Evolutionary conservation across 2,888 invertebrate species (phyloP).

Genomic region (Incurvaria masculella): DNA sequence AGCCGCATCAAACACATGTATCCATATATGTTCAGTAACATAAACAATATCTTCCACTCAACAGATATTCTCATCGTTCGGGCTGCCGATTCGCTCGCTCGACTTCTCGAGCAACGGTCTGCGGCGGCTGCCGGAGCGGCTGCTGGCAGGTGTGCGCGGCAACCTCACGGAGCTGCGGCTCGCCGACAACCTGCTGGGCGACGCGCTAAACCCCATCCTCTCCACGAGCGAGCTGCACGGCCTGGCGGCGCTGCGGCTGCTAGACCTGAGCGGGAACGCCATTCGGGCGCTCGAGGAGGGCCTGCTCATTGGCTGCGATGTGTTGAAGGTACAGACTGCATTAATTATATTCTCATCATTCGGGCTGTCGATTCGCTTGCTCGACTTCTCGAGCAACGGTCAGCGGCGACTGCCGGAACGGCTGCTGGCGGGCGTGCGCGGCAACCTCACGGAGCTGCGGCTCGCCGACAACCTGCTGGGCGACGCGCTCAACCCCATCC

Average conservation of each 20-base stretch:
- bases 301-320: slow-evolving; percentile 76
- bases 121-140: slow-evolving; percentile 71
- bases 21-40: no score
- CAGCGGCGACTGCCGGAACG: slow-evolving; percentile 76
- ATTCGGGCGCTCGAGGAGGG: slow-evolving; percentile 84
- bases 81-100: slow-evolving; percentile 68
- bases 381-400: slow-evolving; percentile 82
- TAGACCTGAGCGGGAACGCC: slow-evolving; percentile 79
- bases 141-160: slow-evolving; percentile 62
- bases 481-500: slow-evolving; percentile 87
- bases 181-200: slow-evolving; percentile 82
- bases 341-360: slow-evolving; percentile 69
- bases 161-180: slow-evolving; percentile 69
- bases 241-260: slow-evolving; percentile 64
- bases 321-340: no score
- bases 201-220: slow-evolving; percentile 87
- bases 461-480: slow-evolving; percentile 83
- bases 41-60: slow-evolving; percentile 22
- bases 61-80: slow-evolving; percentile 67
- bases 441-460: slow-evolving; percentile 65
- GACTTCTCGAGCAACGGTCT: slow-evolving; percentile 84
- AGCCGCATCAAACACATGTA: no score
- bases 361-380: slow-evolving; percentile 67
- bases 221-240: slow-evolving; percentile 82
- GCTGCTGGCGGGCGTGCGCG: slow-evolving; percentile 62